phyloP scores from a whole-genome alignment of 2,113 vertebrate species.

The Bothrops jararaca region DNA sequence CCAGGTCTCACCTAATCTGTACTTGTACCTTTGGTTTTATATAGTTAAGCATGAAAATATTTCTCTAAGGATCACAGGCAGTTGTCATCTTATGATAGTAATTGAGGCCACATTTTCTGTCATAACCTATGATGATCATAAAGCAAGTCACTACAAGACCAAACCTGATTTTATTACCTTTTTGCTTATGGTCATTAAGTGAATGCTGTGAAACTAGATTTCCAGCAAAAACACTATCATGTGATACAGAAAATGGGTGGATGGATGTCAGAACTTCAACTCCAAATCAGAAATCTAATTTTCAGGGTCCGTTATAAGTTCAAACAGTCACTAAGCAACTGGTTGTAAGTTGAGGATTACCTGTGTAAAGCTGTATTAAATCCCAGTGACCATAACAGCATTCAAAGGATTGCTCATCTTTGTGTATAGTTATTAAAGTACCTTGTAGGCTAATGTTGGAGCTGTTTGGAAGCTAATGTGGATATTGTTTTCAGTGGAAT shows the following conservation, averaged over 20 bases:
- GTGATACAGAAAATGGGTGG: neutral
- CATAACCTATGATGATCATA: neutral
- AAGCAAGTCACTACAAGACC: neutral
- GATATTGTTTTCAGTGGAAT: neutral
- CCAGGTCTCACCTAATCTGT: neutral
- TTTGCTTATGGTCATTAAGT: slow-evolving; percentile 20
- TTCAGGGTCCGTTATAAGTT: neutral
- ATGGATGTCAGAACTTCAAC: neutral
- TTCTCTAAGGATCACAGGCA: neutral
- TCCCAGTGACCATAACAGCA: neutral
- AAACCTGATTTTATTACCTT: slow-evolving; percentile 13
- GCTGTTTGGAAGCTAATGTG: neutral
- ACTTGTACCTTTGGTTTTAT: neutral
- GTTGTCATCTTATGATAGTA: neutral
- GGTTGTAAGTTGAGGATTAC: neutral
- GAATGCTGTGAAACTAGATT: neutral
- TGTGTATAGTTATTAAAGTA: rapidly evolving
- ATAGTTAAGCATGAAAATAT: slow-evolving; percentile 19
- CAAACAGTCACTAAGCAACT: neutral
- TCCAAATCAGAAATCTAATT: neutral
- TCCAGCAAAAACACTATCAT: neutral
- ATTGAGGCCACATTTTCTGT: neutral
- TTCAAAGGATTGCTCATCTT: neutral
- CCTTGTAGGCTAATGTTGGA: neutral
- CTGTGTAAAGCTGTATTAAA: neutral